phyloP scores from a whole-genome alignment of 2,888 invertebrate species.

The Drosophila sordidapex region DNA sequence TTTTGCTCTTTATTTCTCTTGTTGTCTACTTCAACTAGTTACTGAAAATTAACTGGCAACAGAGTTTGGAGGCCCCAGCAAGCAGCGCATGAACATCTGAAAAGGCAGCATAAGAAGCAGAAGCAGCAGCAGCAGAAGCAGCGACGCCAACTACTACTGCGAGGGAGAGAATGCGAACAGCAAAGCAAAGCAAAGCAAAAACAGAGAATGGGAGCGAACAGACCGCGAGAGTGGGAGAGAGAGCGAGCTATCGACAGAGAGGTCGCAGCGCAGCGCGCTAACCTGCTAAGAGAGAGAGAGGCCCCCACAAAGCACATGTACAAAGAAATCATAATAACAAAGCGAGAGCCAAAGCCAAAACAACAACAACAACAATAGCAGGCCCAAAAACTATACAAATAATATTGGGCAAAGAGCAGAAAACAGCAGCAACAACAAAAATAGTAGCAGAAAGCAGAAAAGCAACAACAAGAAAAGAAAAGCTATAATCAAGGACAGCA shows the following conservation, averaged over 20 bases:
- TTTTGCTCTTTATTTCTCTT: conserved; percentile 50
- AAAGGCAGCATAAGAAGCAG: conserved; percentile 63
- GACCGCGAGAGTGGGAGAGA: conserved; percentile 17
- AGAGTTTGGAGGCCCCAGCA: conserved; percentile 59
- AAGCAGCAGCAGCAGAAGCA: conserved; percentile 21
- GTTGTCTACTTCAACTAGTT: conserved; percentile 79
- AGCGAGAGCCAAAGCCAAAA: conserved; percentile 60
- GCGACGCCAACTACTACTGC: conserved; percentile 32
- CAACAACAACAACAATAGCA: conserved; percentile 33
- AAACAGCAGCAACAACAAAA: conserved; percentile 38
- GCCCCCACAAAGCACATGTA: conserved; percentile 61
- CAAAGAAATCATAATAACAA: conserved; percentile 75
- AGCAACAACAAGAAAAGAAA: conserved; percentile 56
- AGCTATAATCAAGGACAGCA: conserved; percentile 70
- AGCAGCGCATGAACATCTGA: conserved; percentile 64
- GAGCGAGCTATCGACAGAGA: conserved; percentile 36
- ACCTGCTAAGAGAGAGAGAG: conserved; percentile 48
- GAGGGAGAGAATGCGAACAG: conserved; percentile 50
- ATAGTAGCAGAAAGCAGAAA: conserved; percentile 14
- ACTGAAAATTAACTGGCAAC: conserved; percentile 79
- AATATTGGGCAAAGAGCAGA: conserved; percentile 61
- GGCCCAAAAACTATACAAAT: conserved; percentile 43
- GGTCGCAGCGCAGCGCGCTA: conserved; percentile 39
- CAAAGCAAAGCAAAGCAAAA: conserved; percentile 7
- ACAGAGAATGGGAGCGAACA: conserved; percentile 28